Conservation (phyloP, 2,888 invertebrate species). For the Hanleya hanleyi region DNA sequence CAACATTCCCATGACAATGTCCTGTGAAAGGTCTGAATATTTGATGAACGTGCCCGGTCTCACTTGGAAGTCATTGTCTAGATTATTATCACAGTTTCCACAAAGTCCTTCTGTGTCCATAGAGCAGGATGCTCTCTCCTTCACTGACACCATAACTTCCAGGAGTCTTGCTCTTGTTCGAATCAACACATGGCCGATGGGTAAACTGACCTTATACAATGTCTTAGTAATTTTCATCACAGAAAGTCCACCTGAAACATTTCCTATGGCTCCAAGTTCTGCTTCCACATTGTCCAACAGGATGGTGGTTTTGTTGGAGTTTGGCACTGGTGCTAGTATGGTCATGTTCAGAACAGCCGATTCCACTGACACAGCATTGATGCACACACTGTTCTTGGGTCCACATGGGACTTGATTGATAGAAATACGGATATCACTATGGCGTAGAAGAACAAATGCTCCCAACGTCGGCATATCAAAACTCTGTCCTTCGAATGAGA, state of each 20-base stretch:
- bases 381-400: background rate
- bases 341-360: background rate
- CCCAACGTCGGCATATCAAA: conserved; percentile 39
- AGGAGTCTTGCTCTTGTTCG: background rate
- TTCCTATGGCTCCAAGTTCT: background rate
- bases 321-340: background rate
- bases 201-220: background rate
- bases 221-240: background rate
- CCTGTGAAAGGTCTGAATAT: background rate
- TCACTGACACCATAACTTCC: background rate
- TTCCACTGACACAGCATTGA: background rate
- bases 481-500: conserved; percentile 48
- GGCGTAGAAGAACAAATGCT: conserved; percentile 35
- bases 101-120: conserved; percentile 38
- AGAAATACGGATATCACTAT: background rate
- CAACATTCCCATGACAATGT: background rate
- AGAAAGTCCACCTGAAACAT: background rate
- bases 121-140: no score
- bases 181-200: background rate
- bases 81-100: conserved; percentile 52
- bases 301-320: background rate
- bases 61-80: conserved; percentile 48
- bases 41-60: background rate
- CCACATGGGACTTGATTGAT: background rate
- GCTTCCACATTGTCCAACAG: background rate